Base-by-base conservation (phyloP, 2,113 vertebrate genomes). In the Recurvirostra avosetta region DNA sequence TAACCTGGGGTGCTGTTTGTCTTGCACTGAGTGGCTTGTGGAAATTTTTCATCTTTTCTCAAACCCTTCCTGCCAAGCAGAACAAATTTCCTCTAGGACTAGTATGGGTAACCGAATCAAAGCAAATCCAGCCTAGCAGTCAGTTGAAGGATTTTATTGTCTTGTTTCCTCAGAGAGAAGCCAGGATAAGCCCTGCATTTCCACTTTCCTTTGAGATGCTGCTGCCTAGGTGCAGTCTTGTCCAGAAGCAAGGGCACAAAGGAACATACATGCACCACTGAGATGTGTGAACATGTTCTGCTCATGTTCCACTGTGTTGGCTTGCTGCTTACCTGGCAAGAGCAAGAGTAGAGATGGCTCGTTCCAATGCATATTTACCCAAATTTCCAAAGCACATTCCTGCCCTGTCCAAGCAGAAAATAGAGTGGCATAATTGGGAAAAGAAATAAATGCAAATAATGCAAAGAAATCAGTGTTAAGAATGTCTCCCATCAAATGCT, bases 1-100 rank as follows among this genome's bases (percentile, higher is more conserved):
- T 13, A 75, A 38, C 16, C 27, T 1, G 0, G 3, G 9, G 11
- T 74, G 6, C 7, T 49, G 16, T 32, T 53, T 66, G 12, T 23
- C 38, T 89, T 66, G 59, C 52, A 74, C 29, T 25, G 29, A 36
- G 50, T 21, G 41, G 65, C 71, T 72, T 1, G 3, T 36, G 36
- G 71, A 88, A 90, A 65, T 8, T 63, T 88, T 21, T 53, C 63
- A 55, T 10, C 14, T 10, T 32, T 89, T 83, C 41, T 80, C 34
- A 53, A 40, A 50, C 3, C 6, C 15, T 45, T 76, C 30, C 52
- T 41, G 25, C n/a, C 40, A 77, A 62, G 18, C 27, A 76, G 22
- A 23, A 49, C 8, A 50, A n/a, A 66, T 58, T 94, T 88, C 59
- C 47, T 77, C 32, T 27, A 50, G 65, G 61, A 81, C 9, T 32